Evolutionary conservation across 2,797 vertebrate genomes (phyloP).

Genomic region (Hozukius guyotensis): DNA sequence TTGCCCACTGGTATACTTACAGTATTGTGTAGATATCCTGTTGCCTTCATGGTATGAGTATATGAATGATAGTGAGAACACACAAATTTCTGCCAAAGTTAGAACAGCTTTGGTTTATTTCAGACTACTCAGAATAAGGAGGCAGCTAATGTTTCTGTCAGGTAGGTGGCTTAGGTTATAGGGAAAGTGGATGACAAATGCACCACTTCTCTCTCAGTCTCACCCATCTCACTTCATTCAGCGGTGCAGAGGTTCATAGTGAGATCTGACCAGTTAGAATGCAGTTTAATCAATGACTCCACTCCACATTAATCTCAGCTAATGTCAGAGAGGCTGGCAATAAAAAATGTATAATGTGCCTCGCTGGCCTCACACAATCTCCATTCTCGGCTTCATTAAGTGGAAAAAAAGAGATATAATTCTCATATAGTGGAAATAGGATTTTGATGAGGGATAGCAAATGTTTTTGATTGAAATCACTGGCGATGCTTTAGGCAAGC

Average conservation of each 20-base stretch:
- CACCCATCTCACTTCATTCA: constrained; percentile 1
- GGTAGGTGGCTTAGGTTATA: not conserved
- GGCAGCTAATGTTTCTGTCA: not conserved
- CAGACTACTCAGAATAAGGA: too few species aligned
- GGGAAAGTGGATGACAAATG: not conserved
- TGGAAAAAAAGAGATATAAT: constrained; percentile 15
- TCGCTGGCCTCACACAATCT: constrained; percentile 23
- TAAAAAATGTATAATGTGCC: constrained; percentile 53
- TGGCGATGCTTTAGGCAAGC: constrained; percentile 3
- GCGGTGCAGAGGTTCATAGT: constrained; percentile 3
- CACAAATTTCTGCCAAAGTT: not conserved
- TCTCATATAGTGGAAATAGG: constrained; percentile 18
- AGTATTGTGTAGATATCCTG: too few species aligned
- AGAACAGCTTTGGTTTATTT: not conserved
- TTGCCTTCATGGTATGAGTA: not conserved
- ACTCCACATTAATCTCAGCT: constrained; percentile 52
- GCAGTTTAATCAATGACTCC: constrained; percentile 53
- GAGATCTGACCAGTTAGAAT: constrained; percentile 46
- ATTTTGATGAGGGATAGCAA: constrained; percentile 44
- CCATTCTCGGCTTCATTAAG: constrained; percentile 36
- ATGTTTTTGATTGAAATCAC: constrained; percentile 26
- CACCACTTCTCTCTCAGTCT: not conserved
- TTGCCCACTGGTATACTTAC: too few species aligned
- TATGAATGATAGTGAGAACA: not conserved
- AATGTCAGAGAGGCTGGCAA: constrained; percentile 38